A percentile compares a stretch with the other conserved stretches of the same genome.
phyloP scores from a whole-genome alignment of 2,888 invertebrate genomes.

The Metacarcinus magister region DNA sequence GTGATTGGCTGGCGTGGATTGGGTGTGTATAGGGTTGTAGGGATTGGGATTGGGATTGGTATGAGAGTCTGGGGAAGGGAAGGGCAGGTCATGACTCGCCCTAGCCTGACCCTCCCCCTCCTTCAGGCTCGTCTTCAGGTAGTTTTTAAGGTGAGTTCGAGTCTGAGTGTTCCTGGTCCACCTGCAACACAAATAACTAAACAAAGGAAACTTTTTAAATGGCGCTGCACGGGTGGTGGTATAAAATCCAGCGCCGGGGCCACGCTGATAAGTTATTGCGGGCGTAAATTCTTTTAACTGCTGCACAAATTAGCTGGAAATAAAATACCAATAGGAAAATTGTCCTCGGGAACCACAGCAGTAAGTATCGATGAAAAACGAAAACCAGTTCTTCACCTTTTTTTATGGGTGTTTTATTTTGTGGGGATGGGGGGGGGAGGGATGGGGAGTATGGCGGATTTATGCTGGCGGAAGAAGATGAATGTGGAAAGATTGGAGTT shows the following conservation, averaged over 20 bases:
- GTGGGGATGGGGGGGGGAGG: not conserved
- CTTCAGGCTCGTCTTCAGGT: not conserved
- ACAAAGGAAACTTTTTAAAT: conserved; percentile 5
- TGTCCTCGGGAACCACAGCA: conserved; percentile 44
- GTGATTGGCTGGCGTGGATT: not conserved
- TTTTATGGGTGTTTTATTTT: conserved; percentile 17
- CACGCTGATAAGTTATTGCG: conserved; percentile 1
- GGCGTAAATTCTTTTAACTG: conserved; percentile 40
- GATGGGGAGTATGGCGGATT: not conserved
- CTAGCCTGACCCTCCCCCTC: not conserved
- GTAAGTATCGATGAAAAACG: conserved; percentile 48
- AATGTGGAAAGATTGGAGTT: not conserved
- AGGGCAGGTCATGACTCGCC: not conserved
- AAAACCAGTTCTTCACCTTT: conserved; percentile 8
- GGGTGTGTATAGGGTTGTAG: not conserved
- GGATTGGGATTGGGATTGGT: not conserved
- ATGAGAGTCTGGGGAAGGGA: not conserved
- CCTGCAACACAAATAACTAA: not conserved
- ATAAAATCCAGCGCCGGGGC: not conserved
- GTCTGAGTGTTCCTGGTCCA: not conserved
- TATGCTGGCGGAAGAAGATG: not conserved
- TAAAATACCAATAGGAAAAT: conserved; percentile 48
- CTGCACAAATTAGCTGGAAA: conserved; percentile 37
- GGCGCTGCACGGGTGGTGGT: not conserved
- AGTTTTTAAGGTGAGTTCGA: not conserved